Conservation (phyloP, 30 jellyfish, hydroid and myxozoan genomes). For the Catostylus mosaicus region DNA sequence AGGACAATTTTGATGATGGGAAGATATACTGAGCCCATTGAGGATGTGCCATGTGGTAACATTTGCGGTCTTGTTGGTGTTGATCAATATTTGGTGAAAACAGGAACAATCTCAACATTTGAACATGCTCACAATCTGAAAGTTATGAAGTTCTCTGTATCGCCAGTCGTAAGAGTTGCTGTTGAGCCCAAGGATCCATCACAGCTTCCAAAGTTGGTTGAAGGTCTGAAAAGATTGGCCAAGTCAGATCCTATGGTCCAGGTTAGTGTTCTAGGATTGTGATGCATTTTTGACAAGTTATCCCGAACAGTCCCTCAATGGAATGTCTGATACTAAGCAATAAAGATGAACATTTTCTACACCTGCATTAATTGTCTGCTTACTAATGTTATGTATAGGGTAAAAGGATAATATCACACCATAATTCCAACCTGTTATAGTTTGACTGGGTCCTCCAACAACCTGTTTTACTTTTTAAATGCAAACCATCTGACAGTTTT, state of each 20-base stretch:
- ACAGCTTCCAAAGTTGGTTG: constrained; percentile 99
- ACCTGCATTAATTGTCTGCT: too few relatives aligned
- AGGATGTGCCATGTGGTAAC: constrained; percentile 99
- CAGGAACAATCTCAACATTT: constrained; percentile 97
- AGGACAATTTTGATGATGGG: constrained; percentile 99
- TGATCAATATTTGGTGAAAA: constrained; percentile 95
- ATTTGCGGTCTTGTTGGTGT: constrained; percentile 99
- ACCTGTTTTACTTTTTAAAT: too few relatives aligned
- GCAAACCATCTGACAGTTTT: too few relatives aligned
- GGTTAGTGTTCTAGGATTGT: too few relatives aligned
- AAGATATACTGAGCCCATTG: constrained; percentile 96
- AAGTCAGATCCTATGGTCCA: constrained; percentile 99
- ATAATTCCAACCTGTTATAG: too few relatives aligned
- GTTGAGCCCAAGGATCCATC: constrained; percentile 99
- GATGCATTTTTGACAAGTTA: too few relatives aligned
- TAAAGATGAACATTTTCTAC: too few relatives aligned
- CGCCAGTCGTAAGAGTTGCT: constrained; percentile 99
- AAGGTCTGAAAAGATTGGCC: constrained; percentile 97
- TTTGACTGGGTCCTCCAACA: too few relatives aligned
- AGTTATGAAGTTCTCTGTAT: constrained; percentile 97
- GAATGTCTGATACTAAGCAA: too few relatives aligned
- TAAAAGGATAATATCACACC: too few relatives aligned
- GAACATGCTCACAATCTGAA: constrained; percentile 95
- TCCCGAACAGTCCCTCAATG: too few relatives aligned
- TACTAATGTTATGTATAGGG: too few relatives aligned